Percentiles rank a stretch among this genome's conserved stretches.
These are phyloP conservation scores for Pyrocephalus nanus DNA, from an alignment of 2,797 vertebrate genomes.

Conservation along the genomic window DNA sequence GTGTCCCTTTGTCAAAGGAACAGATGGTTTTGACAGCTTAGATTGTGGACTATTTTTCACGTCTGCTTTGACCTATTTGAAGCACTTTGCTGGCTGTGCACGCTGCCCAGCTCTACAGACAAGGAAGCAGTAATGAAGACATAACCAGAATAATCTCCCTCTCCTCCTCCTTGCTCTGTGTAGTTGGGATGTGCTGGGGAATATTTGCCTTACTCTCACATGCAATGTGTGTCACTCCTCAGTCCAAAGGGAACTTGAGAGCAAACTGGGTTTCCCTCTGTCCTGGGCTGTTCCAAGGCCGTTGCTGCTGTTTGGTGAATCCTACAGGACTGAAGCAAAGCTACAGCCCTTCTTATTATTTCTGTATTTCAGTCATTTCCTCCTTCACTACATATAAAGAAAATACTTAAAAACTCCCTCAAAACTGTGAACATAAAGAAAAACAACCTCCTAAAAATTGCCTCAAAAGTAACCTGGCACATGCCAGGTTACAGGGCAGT, in stretches of 20 bases:
- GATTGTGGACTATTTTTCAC: not conserved
- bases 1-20: not conserved
- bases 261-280: not conserved
- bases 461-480: not conserved
- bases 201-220: not conserved
- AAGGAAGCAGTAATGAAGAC: not conserved
- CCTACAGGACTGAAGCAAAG: not conserved
- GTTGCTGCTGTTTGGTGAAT: not conserved
- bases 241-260: not conserved
- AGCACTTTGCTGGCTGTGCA: not conserved
- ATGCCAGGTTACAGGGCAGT: not conserved
- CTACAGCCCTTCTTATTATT: not conserved
- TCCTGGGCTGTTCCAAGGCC: not conserved
- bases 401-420: not conserved
- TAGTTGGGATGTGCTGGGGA: not conserved
- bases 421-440: not conserved
- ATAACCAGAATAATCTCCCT: not conserved
- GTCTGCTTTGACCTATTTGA: not conserved
- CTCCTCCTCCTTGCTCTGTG: not conserved
- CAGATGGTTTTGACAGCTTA: not conserved
- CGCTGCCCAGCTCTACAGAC: not conserved
- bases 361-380: not conserved
- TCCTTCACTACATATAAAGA: not conserved
- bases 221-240: not conserved
- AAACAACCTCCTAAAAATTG: not conserved